phyloP scores from a whole-genome alignment of 2,113 vertebrate species.

The Ornithorhynchus anatinus region DNA sequence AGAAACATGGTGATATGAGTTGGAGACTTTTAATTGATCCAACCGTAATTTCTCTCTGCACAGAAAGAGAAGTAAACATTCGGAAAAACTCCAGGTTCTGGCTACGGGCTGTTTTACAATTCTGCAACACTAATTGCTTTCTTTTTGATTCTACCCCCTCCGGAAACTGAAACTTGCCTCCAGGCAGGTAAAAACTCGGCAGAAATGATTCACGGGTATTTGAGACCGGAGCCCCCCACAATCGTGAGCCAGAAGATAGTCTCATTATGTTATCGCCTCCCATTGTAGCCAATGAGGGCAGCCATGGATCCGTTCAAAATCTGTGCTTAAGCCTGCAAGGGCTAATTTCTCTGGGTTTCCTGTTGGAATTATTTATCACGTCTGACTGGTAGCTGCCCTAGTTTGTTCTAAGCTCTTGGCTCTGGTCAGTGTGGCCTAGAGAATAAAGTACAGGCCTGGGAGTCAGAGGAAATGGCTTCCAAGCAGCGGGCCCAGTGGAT shows the following conservation, averaged over 20 bases:
- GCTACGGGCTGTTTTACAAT: slow-evolving; percentile 48
- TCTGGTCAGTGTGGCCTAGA: slow-evolving; percentile 36
- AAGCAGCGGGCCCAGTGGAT: no score
- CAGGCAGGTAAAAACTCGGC: slow-evolving; percentile 25
- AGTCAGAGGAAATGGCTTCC: no score
- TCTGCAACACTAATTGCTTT: slow-evolving; percentile 56
- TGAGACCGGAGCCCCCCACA: slow-evolving; percentile 8
- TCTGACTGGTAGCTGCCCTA: slow-evolving; percentile 47
- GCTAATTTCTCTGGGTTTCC: slow-evolving; percentile 3
- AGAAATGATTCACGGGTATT: slow-evolving; percentile 7
- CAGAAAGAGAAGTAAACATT: slow-evolving; percentile 48
- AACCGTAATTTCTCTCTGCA: slow-evolving; percentile 15
- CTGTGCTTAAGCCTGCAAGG: not conserved
- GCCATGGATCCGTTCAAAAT: slow-evolving; percentile 9
- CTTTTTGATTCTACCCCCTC: slow-evolving; percentile 54
- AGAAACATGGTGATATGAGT: slow-evolving; percentile 33
- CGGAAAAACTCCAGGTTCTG: slow-evolving; percentile 28
- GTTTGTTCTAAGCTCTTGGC: slow-evolving; percentile 31
- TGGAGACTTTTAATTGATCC: slow-evolving; percentile 38
- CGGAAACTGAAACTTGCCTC: slow-evolving; percentile 51
- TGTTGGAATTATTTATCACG: slow-evolving; percentile 26
- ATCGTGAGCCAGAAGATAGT: slow-evolving; percentile 35
- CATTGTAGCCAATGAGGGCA: not conserved
- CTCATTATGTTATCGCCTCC: slow-evolving; percentile 15
- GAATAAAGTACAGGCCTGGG: no score